Evolutionary conservation across 2,797 vertebrate species (phyloP), one percentile per base, ranked within the genome.

Genomic region (Hydrolagus colliei): DNA sequence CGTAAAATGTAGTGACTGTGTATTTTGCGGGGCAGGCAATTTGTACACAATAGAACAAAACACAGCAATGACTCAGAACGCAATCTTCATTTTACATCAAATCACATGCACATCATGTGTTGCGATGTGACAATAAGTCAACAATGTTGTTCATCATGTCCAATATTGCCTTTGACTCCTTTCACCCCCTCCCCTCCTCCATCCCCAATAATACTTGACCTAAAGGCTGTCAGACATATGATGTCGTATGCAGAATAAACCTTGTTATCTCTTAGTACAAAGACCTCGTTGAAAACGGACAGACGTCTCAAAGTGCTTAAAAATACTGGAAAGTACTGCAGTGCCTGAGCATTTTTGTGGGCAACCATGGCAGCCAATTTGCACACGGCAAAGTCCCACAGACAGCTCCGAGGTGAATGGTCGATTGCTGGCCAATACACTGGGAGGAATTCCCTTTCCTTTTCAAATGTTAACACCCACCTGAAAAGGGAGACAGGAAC

Each of bases 81-180:
- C 65, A 68, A 84, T 84, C 78, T 52, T 35, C 27, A 68, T 22
- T 82, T 82, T 32, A 68, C 63, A 82, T 67, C 79, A 71, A 22
- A 84, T 84, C 65, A 71, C 79, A 80, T 80, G 78, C 78, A 22
- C 35, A 63, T 35, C 78, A 27, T 27, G 35, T 82, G 79, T 84
- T 65, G 41, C n/a, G 63, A 84, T 63, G 41, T 13, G 41, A 20
- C 27, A 82, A n/a, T 18, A 68, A 35, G 63, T 82, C 79, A 82
- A 68, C 65, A 41, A 35, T 41, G 62, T 68, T 84, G 41, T 84
- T 84, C 79, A 71, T 16, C 65, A 84, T 67, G 67, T 82, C 62
- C 63, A 82, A 82, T 18, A 18, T 52, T 84, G 62, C 63, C 79
- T 84, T 71, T 84, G 79, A 82, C 35, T 52, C 41, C 41, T 52